These are phyloP conservation scores for Luidia sarsii DNA, from an alignment of 53 echinoderm and acorn worm species.

Conservation along the genomic window DNA sequence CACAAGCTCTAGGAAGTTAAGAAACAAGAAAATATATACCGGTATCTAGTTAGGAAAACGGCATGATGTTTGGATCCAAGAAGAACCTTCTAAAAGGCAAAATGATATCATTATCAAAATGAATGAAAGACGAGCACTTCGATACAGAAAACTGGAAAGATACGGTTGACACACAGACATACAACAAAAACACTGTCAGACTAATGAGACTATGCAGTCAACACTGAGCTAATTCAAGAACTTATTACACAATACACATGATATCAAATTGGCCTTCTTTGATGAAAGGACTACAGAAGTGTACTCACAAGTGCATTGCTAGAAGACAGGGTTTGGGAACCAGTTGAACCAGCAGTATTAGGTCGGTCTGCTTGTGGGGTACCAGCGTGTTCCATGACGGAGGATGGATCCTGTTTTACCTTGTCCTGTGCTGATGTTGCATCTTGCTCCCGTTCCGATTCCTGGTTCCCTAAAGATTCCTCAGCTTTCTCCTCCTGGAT, in stretches of 20 bases:
- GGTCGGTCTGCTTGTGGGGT: slow-evolving; percentile 2
- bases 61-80: neutral
- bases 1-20: slow-evolving; percentile 69
- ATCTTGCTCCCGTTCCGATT: slow-evolving; percentile 24
- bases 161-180: neutral
- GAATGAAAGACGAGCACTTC: too few species aligned
- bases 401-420: slow-evolving; percentile 21
- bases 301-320: slow-evolving; percentile 40
- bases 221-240: too few species aligned
- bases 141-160: too few species aligned
- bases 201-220: too few species aligned
- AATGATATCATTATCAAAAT: too few species aligned
- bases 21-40: neutral
- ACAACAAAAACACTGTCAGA: too few species aligned
- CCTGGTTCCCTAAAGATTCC: slow-evolving; percentile 25
- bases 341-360: slow-evolving; percentile 11
- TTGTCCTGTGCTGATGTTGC: slow-evolving; percentile 13
- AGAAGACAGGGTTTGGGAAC: slow-evolving; percentile 1
- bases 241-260: too few species aligned
- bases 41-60: neutral
- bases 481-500: slow-evolving; percentile 28
- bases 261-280: too few species aligned
- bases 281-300: too few species aligned
- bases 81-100: neutral
- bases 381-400: neutral